Evolutionary conservation across 2,113 vertebrate species (phyloP).

Genomic region (Siniperca chuatsi): DNA sequence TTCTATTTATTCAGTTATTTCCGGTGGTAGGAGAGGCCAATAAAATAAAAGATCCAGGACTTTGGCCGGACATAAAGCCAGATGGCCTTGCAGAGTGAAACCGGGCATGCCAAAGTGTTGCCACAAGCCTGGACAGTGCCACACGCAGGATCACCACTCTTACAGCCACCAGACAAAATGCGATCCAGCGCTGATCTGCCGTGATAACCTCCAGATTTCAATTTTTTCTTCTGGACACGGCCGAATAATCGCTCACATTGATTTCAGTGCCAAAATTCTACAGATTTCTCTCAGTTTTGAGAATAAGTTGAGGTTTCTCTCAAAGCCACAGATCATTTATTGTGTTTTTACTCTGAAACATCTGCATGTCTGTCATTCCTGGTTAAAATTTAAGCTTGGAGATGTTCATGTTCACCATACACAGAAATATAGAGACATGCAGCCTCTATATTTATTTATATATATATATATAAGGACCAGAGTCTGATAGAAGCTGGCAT

Average conservation of each 20-base stretch:
- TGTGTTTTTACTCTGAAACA: background rate
- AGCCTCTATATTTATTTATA: background rate
- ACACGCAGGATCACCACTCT: slow-evolving; percentile 7
- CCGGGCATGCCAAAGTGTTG: slow-evolving; percentile 31
- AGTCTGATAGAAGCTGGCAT: slow-evolving; percentile 57
- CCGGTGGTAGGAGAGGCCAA: background rate
- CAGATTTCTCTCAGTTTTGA: slow-evolving; percentile 43
- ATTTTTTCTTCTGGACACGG: background rate
- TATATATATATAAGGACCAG: slow-evolving; percentile 4
- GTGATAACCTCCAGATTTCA: slow-evolving; percentile 9
- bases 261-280: slow-evolving; percentile 25
- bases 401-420: background rate
- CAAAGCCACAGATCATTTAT: slow-evolving; percentile 23
- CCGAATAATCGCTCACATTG: slow-evolving; percentile 17
- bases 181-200: background rate
- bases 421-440: slow-evolving; percentile 22
- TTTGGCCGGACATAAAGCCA: slow-evolving; percentile 55
- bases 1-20: background rate
- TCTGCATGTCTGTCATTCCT: slow-evolving; percentile 26
- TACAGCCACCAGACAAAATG: slow-evolving; percentile 23
- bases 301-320: slow-evolving; percentile 37
- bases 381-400: background rate
- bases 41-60: slow-evolving; percentile 13
- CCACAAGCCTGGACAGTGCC: slow-evolving; percentile 5
- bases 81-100: slow-evolving; percentile 55